Conservation (phyloP, 2,888 invertebrate genomes). For the Actias luna region DNA sequence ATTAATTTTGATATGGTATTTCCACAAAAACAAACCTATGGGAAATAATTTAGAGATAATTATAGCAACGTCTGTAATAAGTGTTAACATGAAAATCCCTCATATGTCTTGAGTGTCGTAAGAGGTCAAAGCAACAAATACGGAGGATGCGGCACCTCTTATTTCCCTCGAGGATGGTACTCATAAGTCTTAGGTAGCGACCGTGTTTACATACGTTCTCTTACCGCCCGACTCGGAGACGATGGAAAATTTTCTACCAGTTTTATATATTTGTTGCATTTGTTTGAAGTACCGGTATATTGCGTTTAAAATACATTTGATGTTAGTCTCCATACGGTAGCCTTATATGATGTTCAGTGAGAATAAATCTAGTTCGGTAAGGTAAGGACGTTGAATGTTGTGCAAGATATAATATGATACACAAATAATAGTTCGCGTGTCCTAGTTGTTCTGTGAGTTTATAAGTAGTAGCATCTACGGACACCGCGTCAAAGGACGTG, state of each 20-base stretch:
- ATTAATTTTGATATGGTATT: too few relatives aligned
- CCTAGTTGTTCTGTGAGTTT: too few relatives aligned
- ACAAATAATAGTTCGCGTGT: too few relatives aligned
- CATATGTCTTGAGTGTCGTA: slow-evolving; percentile 2
- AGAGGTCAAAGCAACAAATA: slow-evolving; percentile 42
- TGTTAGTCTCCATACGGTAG: too few relatives aligned
- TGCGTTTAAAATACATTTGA: too few relatives aligned
- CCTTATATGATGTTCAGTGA: too few relatives aligned
- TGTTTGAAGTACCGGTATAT: not conserved
- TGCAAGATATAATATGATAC: too few relatives aligned
- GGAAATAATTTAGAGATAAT: not conserved
- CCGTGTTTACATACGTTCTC: slow-evolving; percentile 32
- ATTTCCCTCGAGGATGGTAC: slow-evolving; percentile 57
- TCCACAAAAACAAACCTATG: too few relatives aligned
- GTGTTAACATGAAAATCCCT: not conserved
- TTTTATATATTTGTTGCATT: not conserved
- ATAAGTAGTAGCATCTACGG: too few relatives aligned
- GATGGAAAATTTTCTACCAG: not conserved
- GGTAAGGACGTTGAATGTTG: too few relatives aligned
- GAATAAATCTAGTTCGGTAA: too few relatives aligned
- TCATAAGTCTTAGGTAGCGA: slow-evolving; percentile 36
- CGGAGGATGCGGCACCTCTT: slow-evolving; percentile 45
- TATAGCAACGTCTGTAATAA: not conserved
- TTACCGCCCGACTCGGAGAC: slow-evolving; percentile 11
- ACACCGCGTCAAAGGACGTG: too few relatives aligned